A percentile compares a stretch with the other conserved stretches of the same genome.
phyloP scores from a whole-genome alignment of 2,113 vertebrate species.

The Mixornis gularis region DNA sequence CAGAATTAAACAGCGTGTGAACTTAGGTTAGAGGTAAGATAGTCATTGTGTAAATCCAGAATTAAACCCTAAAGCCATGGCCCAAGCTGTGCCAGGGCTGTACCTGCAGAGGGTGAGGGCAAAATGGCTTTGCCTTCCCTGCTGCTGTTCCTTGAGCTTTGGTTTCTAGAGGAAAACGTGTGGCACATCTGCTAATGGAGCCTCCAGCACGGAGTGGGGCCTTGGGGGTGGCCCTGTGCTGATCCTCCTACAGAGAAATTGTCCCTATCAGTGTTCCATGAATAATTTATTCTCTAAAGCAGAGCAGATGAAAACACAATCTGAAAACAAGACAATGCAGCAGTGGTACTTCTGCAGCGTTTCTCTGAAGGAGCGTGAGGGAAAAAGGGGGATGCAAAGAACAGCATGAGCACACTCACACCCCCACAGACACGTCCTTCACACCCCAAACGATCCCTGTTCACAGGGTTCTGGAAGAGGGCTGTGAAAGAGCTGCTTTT shows the following conservation, averaged over 20 bases:
- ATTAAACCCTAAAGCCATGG: not conserved
- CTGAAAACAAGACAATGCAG: not conserved
- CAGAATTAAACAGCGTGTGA: not conserved
- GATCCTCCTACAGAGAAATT: not conserved
- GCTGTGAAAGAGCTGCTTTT: not conserved
- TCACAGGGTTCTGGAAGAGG: not conserved
- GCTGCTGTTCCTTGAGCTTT: not conserved
- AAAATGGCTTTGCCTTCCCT: not conserved
- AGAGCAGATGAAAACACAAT: not conserved
- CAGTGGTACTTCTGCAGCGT: not conserved
- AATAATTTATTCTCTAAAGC: not conserved
- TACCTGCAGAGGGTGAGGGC: not conserved
- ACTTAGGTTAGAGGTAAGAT: not conserved
- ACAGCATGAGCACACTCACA: accelerated
- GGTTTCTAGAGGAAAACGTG: accelerated
- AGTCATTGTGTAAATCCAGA: not conserved
- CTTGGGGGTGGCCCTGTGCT: not conserved
- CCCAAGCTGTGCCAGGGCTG: not conserved
- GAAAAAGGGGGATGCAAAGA: not conserved
- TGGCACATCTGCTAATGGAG: not conserved
- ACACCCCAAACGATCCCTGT: not conserved
- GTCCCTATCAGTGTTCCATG: not conserved
- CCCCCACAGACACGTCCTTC: not conserved
- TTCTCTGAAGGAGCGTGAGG: accelerated
- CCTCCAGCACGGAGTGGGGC: not conserved